Base-by-base conservation (phyloP, 35 echinoderm and acorn worm species). In the Ophiothrix spiculata region DNA sequence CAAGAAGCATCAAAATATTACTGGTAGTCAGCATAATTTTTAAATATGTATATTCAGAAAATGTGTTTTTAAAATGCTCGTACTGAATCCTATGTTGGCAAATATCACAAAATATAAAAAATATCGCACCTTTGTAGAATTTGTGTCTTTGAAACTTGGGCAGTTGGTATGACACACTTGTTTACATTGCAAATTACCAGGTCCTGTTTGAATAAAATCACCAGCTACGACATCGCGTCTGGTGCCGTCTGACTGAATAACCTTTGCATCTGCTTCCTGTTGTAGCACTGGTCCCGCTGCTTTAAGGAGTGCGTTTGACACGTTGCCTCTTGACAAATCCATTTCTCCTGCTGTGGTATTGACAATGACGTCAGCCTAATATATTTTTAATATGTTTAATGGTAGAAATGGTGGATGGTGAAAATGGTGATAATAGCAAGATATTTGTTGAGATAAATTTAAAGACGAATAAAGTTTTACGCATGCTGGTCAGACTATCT, bases 291-390 rank as follows among this genome's bases (percentile, higher is more conserved):
- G 33, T 37, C 81, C 81, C 0, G 56, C 81, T 42, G 54, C 81
- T 64, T 63, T n/a, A 25, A 63, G 29, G 35, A 84, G 34, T 2
- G 81, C 54, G 35, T 84, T 32, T 0, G 81, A 84, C n/a, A 84
- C 81, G n/a, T 60, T 64, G 4, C 81, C 81, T 64, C 54, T 84
- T 19, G 11, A 21, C 12, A 84, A 37, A 31, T 84, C 19, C 81
- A 84, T 74, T 14, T 84, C 81, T 25, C 46, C 35, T 25, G 46
- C 81, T 25, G 81, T 37, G 17, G 81, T 84, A 25, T 84, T 84
- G 4, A 84, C 81, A 1, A 64, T 60, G 14, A 84, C 81, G 39
- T 84, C 81, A 42, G 63, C 81, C 81, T 84, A 56, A 8, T 35
- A 64, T 10, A 28, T 69, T 6, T 69, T 69, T 6, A 79, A 31